Percentiles rank a stretch among this genome's conserved stretches.
These are phyloP conservation scores for Tubulanus polymorphus DNA, from an alignment of 2,888 invertebrate species.

Conservation along the genomic window DNA sequence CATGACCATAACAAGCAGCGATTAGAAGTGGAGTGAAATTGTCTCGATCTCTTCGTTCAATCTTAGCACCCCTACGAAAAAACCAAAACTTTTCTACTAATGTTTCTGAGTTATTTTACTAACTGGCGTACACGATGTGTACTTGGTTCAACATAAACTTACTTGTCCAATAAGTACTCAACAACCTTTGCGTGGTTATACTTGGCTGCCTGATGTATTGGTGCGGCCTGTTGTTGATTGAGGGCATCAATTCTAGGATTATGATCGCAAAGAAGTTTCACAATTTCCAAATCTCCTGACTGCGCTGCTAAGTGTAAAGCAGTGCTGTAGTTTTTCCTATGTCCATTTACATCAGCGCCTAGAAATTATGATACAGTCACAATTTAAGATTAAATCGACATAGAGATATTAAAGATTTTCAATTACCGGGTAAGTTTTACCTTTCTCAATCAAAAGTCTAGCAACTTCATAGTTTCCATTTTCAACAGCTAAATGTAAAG, in stretches of 20 bases:
- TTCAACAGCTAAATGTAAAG: conserved; percentile 82
- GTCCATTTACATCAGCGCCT: conserved; percentile 69
- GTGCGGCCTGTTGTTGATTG: conserved; percentile 53
- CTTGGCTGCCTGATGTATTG: conserved; percentile 53
- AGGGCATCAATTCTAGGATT: conserved; percentile 52
- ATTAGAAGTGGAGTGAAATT: conserved; percentile 54
- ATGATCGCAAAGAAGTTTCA: conserved; percentile 44
- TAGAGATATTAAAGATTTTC: no score
- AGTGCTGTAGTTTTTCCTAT: conserved; percentile 71
- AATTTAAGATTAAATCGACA: no score
- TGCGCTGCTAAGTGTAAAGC: conserved; percentile 73
- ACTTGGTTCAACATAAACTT: conserved; percentile 10
- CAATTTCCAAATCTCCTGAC: conserved; percentile 44
- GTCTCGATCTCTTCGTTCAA: conserved; percentile 51
- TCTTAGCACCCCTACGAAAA: conserved; percentile 43
- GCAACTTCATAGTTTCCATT: conserved; percentile 79
- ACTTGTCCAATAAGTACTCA: conserved; percentile 48
- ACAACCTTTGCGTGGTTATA: conserved; percentile 50
- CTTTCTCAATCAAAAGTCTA: conserved; percentile 41
- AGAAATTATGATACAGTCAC: conserved; percentile 13
- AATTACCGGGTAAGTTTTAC: no score
- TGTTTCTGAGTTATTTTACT: not conserved
- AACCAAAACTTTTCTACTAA: not conserved
- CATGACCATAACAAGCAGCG: conserved; percentile 52
- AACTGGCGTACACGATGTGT: not conserved